phyloP scores from a whole-genome alignment of 2,113 vertebrate species.

The Labeo catla region DNA sequence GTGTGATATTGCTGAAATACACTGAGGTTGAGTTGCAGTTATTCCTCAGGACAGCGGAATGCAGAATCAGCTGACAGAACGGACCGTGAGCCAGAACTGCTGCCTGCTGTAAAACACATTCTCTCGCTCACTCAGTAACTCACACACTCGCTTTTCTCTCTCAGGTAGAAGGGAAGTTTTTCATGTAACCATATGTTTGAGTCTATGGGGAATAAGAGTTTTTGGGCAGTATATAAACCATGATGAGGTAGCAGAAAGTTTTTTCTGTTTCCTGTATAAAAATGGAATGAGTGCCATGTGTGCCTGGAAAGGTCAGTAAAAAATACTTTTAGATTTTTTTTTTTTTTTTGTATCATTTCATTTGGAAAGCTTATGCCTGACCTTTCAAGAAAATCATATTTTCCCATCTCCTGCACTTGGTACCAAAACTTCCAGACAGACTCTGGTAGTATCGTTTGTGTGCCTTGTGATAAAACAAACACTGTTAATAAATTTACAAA shows the following conservation, averaged over 20 bases:
- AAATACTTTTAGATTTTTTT: not conserved
- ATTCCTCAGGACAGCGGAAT: constrained; percentile 53
- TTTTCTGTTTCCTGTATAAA: not conserved
- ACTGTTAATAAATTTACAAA: not conserved
- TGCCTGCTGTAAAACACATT: constrained; percentile 63
- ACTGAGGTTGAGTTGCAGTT: constrained; percentile 20
- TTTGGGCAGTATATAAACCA: not conserved
- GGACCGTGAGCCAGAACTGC: constrained; percentile 58
- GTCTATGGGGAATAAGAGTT: not conserved
- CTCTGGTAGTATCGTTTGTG: not conserved
- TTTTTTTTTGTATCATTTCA: not conserved
- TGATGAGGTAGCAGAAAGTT: not conserved
- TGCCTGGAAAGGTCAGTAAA: not conserved
- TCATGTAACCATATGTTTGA: constrained; percentile 32
- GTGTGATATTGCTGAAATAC: not conserved
- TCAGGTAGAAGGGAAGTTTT: not conserved
- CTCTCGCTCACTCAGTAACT: constrained; percentile 1
- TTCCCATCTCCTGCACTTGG: not conserved
- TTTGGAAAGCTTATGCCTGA: not conserved
- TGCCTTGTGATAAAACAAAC: not conserved
- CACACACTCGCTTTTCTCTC: not conserved
- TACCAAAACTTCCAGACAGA: not conserved
- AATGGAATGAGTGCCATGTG: not conserved
- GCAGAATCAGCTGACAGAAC: constrained; percentile 64
- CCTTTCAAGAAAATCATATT: not conserved